These are phyloP conservation scores for Aplodontia rufa DNA, from an alignment of 2,113 vertebrate genomes.

Conservation along the genomic window DNA sequence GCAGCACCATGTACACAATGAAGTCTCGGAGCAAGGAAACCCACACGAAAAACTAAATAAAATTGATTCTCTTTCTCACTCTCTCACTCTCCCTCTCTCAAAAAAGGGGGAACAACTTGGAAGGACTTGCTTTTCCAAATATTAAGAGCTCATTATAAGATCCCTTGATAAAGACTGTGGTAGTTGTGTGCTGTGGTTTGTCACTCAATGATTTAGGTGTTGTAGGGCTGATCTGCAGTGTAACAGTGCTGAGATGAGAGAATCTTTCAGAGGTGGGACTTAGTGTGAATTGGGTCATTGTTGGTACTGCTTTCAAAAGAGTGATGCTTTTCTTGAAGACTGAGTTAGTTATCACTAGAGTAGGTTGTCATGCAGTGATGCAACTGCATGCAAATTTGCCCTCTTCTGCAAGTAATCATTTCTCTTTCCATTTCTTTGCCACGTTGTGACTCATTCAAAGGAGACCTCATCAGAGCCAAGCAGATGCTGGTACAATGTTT, in stretches of 20 bases:
- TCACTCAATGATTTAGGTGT: neutral
- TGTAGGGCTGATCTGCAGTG: neutral
- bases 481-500: neutral
- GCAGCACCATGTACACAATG: too few relatives aligned
- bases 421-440: neutral
- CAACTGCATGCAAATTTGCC: neutral
- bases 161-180: neutral
- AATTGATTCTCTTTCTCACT: too few relatives aligned
- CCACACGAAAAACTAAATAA: too few relatives aligned
- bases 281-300: neutral
- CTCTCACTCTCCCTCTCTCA: too few relatives aligned
- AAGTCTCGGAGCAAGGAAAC: too few relatives aligned
- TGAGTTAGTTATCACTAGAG: neutral
- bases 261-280: neutral
- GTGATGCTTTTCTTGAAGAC: neutral
- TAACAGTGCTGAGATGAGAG: neutral
- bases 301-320: neutral
- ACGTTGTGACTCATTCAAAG: neutral
- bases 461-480: neutral
- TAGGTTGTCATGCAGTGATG: neutral
- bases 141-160: conserved; percentile 23
- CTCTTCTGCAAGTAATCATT: neutral
- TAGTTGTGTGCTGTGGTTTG: neutral
- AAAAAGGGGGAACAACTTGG: too few relatives aligned
- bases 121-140: conserved; percentile 26